phyloP scores from a whole-genome alignment of 2,888 invertebrate genomes.

The Drosophila paucipuncta region DNA sequence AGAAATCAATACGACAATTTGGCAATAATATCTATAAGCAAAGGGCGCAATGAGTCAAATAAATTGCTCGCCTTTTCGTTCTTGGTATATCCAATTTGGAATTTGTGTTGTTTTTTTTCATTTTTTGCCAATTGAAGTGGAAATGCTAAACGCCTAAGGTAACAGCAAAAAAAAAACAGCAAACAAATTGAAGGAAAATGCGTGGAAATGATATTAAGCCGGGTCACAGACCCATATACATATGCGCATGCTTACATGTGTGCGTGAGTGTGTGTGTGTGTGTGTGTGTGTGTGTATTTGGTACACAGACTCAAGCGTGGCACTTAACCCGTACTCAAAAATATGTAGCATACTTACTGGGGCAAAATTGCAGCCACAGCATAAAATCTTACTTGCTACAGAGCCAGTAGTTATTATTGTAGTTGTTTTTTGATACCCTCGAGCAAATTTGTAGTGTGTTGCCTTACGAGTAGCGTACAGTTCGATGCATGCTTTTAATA shows the following conservation, averaged over 20 bases:
- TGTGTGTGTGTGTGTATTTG: conserved; percentile 23
- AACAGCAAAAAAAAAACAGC: conserved; percentile 1
- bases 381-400: conserved; percentile 63
- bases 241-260: conserved; percentile 14
- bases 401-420: conserved; percentile 35
- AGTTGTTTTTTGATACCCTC: conserved; percentile 42
- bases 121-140: conserved; percentile 62
- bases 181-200: conserved; percentile 19
- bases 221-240: conserved; percentile 48
- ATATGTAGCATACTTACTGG: conserved; percentile 76
- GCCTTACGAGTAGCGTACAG: neutral
- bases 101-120: conserved; percentile 25
- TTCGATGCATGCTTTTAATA: neutral
- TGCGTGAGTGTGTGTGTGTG: neutral
- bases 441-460: neutral
- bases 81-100: conserved; percentile 30
- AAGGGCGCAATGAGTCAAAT: conserved; percentile 5
- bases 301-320: conserved; percentile 44
- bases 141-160: conserved; percentile 68
- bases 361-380: conserved; percentile 72
- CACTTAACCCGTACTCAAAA: conserved; percentile 73
- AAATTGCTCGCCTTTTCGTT: conserved; percentile 9
- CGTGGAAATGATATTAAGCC: conserved; percentile 51
- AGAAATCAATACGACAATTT: conserved; percentile 74
- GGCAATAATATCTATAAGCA: conserved; percentile 32